phyloP scores from a whole-genome alignment of 2,888 invertebrate genomes.

The Diachrysia chrysitis region DNA sequence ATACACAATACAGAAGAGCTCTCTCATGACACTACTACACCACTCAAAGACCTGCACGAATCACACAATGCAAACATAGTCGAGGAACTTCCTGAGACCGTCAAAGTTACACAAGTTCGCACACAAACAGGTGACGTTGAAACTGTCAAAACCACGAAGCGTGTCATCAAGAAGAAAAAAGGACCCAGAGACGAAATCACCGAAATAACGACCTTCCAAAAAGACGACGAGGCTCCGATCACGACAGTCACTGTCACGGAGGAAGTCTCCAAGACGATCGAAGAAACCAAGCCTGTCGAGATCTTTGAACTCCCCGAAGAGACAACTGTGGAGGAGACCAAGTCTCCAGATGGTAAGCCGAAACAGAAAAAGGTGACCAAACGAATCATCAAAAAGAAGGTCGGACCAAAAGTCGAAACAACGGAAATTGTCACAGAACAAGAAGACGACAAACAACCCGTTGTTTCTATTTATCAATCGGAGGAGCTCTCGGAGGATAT shows the following conservation, averaged over 20 bases:
- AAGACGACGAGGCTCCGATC: constrained; percentile 54
- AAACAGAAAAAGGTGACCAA: constrained; percentile 52
- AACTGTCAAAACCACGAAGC: constrained; percentile 50
- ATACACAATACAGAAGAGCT: constrained; percentile 37
- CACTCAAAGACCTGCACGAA: constrained; percentile 13
- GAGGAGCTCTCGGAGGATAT: constrained; percentile 28
- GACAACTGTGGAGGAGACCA: constrained; percentile 46
- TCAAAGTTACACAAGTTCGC: constrained; percentile 25
- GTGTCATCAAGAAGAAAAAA: constrained; percentile 60
- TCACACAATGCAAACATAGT: constrained; percentile 13
- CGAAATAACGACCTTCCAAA: constrained; percentile 54
- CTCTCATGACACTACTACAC: constrained; percentile 24
- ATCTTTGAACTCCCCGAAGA: constrained; percentile 62
- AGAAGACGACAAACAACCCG: constrained; percentile 33
- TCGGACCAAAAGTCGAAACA: constrained; percentile 45
- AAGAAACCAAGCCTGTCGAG: constrained; percentile 34
- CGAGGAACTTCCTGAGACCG: constrained; percentile 22
- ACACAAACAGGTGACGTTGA: constrained; percentile 36
- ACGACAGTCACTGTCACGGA: constrained; percentile 30
- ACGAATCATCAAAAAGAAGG: constrained; percentile 39
- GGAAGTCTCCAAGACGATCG: constrained; percentile 35
- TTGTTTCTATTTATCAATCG: constrained; percentile 15
- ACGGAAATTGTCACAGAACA: constrained; percentile 58
- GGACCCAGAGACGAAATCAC: constrained; percentile 34
- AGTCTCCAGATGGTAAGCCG: constrained; percentile 65